Evolutionary conservation across 92 coral and sea anemone genomes (phyloP).

Genomic region (Palythoa caribaeorum): DNA sequence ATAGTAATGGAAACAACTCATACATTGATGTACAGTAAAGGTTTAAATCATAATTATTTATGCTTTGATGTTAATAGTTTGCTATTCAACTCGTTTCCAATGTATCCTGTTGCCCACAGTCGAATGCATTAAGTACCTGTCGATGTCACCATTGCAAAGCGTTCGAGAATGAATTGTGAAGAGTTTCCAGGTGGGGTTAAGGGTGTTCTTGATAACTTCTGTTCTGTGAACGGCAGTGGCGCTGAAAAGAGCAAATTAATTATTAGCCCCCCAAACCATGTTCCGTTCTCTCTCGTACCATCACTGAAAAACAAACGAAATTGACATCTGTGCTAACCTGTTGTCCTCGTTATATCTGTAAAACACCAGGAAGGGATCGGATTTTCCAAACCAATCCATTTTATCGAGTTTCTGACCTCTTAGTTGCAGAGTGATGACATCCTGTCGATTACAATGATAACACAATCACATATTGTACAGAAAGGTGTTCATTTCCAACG

Average conservation of each 20-base stretch:
- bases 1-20: too few relatives aligned
- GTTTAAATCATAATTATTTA: too few relatives aligned
- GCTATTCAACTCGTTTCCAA: too few relatives aligned
- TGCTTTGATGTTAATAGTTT: too few relatives aligned
- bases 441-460: conserved; percentile 62
- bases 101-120: too few relatives aligned
- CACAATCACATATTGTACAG: too few relatives aligned
- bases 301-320: background rate
- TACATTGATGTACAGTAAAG: too few relatives aligned
- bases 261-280: background rate
- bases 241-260: conserved; percentile 40
- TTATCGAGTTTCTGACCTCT: conserved; percentile 95
- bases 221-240: conserved; percentile 94
- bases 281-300: background rate
- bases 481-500: too few relatives aligned
- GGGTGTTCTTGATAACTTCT: conserved; percentile 93
- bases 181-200: conserved; percentile 92
- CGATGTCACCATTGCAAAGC: conserved; percentile 92
- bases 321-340: conserved; percentile 60
- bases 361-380: conserved; percentile 96
- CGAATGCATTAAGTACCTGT: conserved; percentile 67
- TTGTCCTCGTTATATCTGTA: conserved; percentile 95
- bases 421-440: conserved; percentile 82
- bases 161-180: conserved; percentile 84
- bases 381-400: conserved; percentile 97